These are phyloP conservation scores for Polypedilum pembai DNA, from an alignment of 1,140 invertebrate genomes.

Conservation along the genomic window DNA sequence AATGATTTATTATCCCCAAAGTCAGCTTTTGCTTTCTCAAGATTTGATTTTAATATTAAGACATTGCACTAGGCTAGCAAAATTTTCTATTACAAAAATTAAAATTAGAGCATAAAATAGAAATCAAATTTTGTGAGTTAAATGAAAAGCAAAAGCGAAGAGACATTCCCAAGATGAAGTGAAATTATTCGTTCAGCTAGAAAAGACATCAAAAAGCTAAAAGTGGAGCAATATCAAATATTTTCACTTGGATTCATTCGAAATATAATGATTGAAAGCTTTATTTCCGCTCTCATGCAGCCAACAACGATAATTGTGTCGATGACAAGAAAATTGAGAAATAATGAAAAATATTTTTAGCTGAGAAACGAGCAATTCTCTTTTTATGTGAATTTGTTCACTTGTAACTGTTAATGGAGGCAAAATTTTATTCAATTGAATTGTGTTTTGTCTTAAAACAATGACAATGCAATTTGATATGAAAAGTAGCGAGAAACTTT, in stretches of 20 bases:
- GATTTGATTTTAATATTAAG: no score
- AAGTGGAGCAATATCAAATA: background rate
- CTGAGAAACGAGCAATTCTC: no score
- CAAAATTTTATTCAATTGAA: background rate
- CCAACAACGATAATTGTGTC: background rate
- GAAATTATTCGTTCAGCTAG: background rate
- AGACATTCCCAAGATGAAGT: background rate
- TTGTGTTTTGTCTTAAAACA: background rate
- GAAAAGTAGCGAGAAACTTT: no score
- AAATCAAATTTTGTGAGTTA: no score
- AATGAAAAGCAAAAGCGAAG: background rate
- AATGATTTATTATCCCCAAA: no score
- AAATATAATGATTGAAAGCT: slow-evolving; percentile 1
- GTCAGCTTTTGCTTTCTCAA: no score
- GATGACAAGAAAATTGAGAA: background rate
- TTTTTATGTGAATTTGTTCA: no score
- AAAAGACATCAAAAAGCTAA: background rate
- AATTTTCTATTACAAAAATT: background rate
- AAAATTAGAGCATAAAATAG: background rate
- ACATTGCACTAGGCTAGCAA: no score
- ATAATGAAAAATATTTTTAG: no score
- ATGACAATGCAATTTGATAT: background rate
- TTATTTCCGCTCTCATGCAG: background rate
- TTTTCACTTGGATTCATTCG: background rate
- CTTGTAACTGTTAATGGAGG: no score